Base-by-base conservation (phyloP, 2,888 invertebrate genomes). In the Caenorhabditis parvicauda region DNA sequence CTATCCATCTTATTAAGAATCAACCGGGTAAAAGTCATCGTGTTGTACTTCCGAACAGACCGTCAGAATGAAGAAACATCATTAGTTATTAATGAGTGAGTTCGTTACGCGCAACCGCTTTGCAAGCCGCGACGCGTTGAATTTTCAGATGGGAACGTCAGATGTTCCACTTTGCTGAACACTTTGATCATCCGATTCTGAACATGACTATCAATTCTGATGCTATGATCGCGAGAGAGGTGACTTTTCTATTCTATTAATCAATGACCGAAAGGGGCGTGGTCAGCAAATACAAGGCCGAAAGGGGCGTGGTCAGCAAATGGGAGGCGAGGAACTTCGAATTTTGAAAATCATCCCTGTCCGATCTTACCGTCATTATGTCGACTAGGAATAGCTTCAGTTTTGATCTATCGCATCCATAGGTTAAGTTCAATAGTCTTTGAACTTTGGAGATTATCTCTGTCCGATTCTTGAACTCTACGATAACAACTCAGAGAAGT, bases 31-130 rank as follows among this genome's bases (percentile, higher is more conserved):
- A 62, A 67, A 60, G 71, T 74, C 2, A 59, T 73, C n/a, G 70
- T 75, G 17, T 59, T 75, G n/a, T 72, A 72, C 55, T 75, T 73
- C 55, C 70, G 75, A 12, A 75, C 75, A 9, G 71, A 75, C 45
- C 65, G 66, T 37, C 62, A 65, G 47, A 69, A 62, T 17, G 55
- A 55, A 0, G 24, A 49, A 32, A 43, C 70, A 7, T 60, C 65
- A 2, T 29, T 42, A 1, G 50, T 65, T 14, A 59, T 72, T 24
- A 54, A 65, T 25, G 7, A 55, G 60, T 59, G 14, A 22, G 21
- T 21, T 2, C 9, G 5, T 21, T 7, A 21, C 7, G 19, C 7
- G 19, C 35, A 9, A 35, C 12, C 14, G n/a, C 45, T 45, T 35
- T 39, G n/a, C n/a, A n/a, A n/a, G n/a, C n/a, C 21, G 17, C 9